These are phyloP conservation scores for Penaeus japonicus DNA, from an alignment of 1,140 invertebrate species.

Conservation along the genomic window DNA sequence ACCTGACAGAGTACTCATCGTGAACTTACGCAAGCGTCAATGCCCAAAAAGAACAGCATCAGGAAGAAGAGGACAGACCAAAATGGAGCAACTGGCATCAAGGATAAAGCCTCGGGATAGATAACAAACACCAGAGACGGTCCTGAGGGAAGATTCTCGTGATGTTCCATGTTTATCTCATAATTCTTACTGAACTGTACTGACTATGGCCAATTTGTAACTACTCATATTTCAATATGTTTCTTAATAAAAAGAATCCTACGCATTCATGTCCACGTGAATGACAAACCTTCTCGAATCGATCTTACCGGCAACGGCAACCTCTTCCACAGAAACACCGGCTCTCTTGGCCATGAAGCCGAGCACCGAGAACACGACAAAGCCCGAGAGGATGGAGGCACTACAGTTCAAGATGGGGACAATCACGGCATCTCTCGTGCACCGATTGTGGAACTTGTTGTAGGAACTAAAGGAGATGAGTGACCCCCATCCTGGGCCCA, in stretches of 20 bases:
- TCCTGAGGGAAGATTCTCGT: slow-evolving; percentile 59
- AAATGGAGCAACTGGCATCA: slow-evolving; percentile 66
- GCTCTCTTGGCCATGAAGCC: slow-evolving; percentile 78
- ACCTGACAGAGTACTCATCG: too few species aligned
- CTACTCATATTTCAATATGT: too few species aligned
- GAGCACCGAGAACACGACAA: slow-evolving; percentile 67
- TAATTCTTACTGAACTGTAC: too few species aligned
- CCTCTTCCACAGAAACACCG: slow-evolving; percentile 61
- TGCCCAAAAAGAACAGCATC: slow-evolving; percentile 64
- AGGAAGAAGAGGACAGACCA: slow-evolving; percentile 70
- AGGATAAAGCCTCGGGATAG: slow-evolving; percentile 69
- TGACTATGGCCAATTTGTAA: too few species aligned
- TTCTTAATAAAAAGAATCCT: too few species aligned
- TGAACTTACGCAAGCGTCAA: slow-evolving; percentile 59
- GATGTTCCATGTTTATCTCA: neutral
- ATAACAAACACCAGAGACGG: slow-evolving; percentile 68
- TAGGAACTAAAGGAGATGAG: slow-evolving; percentile 81
- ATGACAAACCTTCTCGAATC: too few species aligned
- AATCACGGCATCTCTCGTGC: slow-evolving; percentile 51
- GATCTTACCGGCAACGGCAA: slow-evolving; percentile 53
- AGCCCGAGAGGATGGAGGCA: slow-evolving; percentile 58
- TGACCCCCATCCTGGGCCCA: slow-evolving; percentile 85
- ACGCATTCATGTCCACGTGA: too few species aligned
- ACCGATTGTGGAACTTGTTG: slow-evolving; percentile 68
- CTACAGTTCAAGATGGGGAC: slow-evolving; percentile 57